Conservation (phyloP, 37 sponge, comb jelly and placozoan genomes). For the Mnemiopsis leidyi region DNA sequence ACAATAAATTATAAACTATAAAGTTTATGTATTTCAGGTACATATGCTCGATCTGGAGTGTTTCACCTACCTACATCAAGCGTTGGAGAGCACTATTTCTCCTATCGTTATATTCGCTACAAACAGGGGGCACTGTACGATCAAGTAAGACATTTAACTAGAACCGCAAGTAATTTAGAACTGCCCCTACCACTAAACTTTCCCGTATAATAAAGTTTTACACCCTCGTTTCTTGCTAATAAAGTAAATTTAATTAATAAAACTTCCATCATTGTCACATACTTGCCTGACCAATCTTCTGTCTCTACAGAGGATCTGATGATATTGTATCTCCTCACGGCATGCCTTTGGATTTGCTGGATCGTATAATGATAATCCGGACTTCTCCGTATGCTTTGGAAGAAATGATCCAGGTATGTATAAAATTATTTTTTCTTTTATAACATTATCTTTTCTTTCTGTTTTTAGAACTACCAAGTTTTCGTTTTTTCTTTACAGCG, state of each 20-base stretch:
- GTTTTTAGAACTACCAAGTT: too few relatives aligned
- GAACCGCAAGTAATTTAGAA: too few relatives aligned
- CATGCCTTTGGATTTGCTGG: constrained; percentile 91
- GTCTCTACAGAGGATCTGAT: constrained; percentile 73
- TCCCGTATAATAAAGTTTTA: too few relatives aligned
- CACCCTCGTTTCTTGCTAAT: too few relatives aligned
- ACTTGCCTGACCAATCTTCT: not conserved
- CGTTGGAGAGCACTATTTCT: constrained; percentile 89
- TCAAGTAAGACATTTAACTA: constrained; percentile 70
- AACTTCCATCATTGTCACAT: too few relatives aligned
- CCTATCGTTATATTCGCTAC: constrained; percentile 98
- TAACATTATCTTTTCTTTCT: not conserved
- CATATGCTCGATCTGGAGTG: constrained; percentile 99
- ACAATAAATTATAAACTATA: too few relatives aligned
- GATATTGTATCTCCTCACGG: constrained; percentile 92
- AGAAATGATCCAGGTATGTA: constrained; percentile 79
- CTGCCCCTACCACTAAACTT: too few relatives aligned
- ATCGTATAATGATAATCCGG: constrained; percentile 92
- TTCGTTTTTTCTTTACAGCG: too few relatives aligned
- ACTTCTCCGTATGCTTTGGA: constrained; percentile 91
- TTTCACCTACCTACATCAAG: constrained; percentile 97
- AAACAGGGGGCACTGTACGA: constrained; percentile 90
- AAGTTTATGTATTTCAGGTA: too few relatives aligned
- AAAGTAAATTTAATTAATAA: too few relatives aligned
- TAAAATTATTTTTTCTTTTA: not conserved